Base-by-base conservation (phyloP, 2,113 vertebrate species). In the Sterna hirundo region DNA sequence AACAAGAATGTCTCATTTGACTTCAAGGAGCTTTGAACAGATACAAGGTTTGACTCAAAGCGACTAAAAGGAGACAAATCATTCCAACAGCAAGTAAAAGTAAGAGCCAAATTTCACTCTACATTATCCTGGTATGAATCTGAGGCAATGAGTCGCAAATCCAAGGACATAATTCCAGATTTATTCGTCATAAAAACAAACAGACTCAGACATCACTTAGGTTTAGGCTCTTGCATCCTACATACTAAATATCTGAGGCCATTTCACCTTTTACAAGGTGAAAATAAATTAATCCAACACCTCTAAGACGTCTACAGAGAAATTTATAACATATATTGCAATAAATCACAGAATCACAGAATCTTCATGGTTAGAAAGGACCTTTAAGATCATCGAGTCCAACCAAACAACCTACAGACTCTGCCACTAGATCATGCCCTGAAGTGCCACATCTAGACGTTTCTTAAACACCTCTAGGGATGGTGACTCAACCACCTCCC, bases 151-250 rank as follows among this genome's bases (percentile, higher is more conserved):
- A 88, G 18, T 17, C 2, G 11, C 36, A 93, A 96, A 93, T 80
- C 60, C 42, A 75, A 68, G n/a, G 32, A 78, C 14, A 19, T 66
- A 38, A 92, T 65, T 81, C 55, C 60, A 92, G 58, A 86, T 66
- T 62, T 60, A 82, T 34, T 90, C 15, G 13, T 77, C 83, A 78
- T 52, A 49, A 86, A 94, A 92, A 4, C 21, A 69, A 83, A 68
- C 17, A 91, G 44, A 93, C 64, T 66, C 64, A 64, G 38, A 51
- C 11, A 68, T 29, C 29, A 32, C 20, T 84, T 83, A 90, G 55
- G 66, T 88, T 96, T 94, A 94, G 83, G 91, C 40, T 97, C 74
- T 89, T 92, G 86, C 25, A 95, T 76, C 44, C 62, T 87, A 83
- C 29, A 66, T 34, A 75, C 27, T 15, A 83, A 90, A 10, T 47